Percentiles rank a stretch among this genome's conserved stretches.
Evolutionary conservation across 2,888 invertebrate species (phyloP).

Genomic region (Ennomos quercinarius): DNA sequence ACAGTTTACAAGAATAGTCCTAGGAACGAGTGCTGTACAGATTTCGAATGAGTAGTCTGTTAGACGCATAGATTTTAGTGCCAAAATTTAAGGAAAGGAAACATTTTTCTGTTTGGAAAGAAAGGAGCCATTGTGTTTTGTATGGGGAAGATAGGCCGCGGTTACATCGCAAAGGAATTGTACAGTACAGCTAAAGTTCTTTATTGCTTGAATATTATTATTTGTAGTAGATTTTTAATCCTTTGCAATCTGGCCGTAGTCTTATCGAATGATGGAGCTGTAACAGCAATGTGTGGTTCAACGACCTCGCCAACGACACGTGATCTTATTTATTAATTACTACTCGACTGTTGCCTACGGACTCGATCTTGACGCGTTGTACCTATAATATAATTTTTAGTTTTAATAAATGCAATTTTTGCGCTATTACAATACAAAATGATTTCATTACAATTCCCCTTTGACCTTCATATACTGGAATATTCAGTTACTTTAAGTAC

Average conservation of each 20-base stretch:
- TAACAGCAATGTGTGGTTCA: constrained; percentile 55
- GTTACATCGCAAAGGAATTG: constrained; percentile 49
- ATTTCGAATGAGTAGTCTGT: constrained; percentile 25
- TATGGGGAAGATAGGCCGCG: constrained; percentile 42
- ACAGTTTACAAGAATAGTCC: too few relatives aligned
- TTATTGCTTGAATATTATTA: constrained; percentile 32
- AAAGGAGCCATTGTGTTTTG: constrained; percentile 25
- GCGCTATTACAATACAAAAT: constrained; percentile 44
- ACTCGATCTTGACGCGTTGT: constrained; percentile 82
- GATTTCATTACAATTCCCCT: neutral
- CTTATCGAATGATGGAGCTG: constrained; percentile 43
- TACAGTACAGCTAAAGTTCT: constrained; percentile 12
- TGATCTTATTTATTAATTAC: constrained; percentile 71
- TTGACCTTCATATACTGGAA: too few relatives aligned
- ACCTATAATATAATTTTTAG: constrained; percentile 71
- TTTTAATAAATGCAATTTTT: constrained; percentile 78
- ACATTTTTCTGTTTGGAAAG: constrained; percentile 15
- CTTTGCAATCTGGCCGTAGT: constrained; percentile 52
- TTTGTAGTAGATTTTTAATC: constrained; percentile 30
- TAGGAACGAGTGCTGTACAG: constrained; percentile 30
- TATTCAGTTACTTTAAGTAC: too few relatives aligned
- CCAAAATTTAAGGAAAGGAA: constrained; percentile 21
- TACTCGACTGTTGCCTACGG: constrained; percentile 83
- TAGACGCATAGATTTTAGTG: constrained; percentile 8
- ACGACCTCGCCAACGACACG: constrained; percentile 59